A percentile compares a stretch with the other conserved stretches of the same genome.
Evolutionary conservation across 2,797 vertebrate species (phyloP).

Genomic region (Lepilemur septentrionalis): DNA sequence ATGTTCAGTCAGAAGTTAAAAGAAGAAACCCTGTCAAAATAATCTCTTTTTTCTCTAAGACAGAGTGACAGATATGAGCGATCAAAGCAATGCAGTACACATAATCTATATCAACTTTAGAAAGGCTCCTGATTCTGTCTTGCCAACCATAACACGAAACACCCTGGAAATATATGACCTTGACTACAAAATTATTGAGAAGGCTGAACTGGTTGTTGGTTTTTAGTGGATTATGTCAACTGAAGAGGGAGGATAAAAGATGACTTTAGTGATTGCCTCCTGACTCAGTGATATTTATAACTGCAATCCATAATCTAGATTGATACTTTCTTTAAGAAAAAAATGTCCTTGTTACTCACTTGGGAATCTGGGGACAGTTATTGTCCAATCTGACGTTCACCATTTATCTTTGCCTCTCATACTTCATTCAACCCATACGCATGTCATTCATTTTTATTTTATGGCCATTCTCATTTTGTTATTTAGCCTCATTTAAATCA

Average conservation of each 20-base stretch:
- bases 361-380: neutral
- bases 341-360: neutral
- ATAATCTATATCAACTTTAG: conserved; percentile 39
- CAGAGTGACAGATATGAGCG: neutral
- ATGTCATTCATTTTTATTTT: neutral
- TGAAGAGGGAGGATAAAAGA: conserved; percentile 39
- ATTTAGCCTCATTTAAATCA: neutral
- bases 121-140: conserved; percentile 31
- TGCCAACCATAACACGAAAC: conserved; percentile 33
- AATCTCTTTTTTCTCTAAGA: neutral
- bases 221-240: conserved; percentile 51
- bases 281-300: conserved; percentile 48
- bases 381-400: neutral
- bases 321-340: conserved; percentile 29
- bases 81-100: conserved; percentile 13
- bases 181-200: conserved; percentile 34
- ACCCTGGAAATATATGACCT: conserved; percentile 47
- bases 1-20: neutral
- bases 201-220: neutral
- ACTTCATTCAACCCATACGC: neutral
- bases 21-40: conserved; percentile 43
- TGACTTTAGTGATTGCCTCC: conserved; percentile 3
- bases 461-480: neutral
- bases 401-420: neutral
- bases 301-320: conserved; percentile 31